Percentiles rank a stretch among this genome's conserved stretches.
These are phyloP conservation scores for Salvelinus alpinus DNA, from an alignment of 2,113 vertebrate genomes.

Conservation along the genomic window DNA sequence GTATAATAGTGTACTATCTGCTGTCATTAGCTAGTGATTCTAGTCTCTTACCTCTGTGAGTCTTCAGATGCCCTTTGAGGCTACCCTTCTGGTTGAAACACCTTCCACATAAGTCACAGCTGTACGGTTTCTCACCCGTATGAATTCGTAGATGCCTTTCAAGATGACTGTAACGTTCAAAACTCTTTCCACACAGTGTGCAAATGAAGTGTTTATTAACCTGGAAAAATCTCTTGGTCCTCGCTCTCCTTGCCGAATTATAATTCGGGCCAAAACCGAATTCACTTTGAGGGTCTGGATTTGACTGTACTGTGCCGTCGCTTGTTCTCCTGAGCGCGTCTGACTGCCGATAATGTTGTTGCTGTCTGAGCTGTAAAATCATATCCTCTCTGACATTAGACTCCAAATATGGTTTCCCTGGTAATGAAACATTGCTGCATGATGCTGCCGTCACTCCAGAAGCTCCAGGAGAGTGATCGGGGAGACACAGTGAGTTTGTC, in stretches of 20 bases:
- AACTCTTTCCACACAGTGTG: constrained; percentile 63
- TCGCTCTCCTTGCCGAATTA: constrained; percentile 32
- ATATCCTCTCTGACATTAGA: background rate
- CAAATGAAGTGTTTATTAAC: constrained; percentile 62
- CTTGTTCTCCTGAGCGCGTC: background rate
- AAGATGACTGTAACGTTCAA: constrained; percentile 57
- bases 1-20: background rate
- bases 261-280: constrained; percentile 36
- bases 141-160: constrained; percentile 68
- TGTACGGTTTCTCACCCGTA: constrained; percentile 66
- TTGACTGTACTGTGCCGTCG: background rate
- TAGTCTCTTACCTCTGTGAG: constrained; percentile 55
- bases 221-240: constrained; percentile 53
- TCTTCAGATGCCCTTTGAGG: constrained; percentile 69
- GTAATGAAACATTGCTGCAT: background rate
- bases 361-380: background rate
- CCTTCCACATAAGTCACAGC: constrained; percentile 60
- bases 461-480: too few species aligned
- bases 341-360: background rate
- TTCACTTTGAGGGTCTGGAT: constrained; percentile 11
- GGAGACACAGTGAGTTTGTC: too few species aligned
- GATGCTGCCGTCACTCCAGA: background rate
- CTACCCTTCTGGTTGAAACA: constrained; percentile 70
- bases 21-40: background rate
- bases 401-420: background rate